Evolutionary conservation across 2,797 vertebrate genomes (phyloP), one percentile per base, ranked within the genome.

Genomic region (Sebastes vulpes): DNA sequence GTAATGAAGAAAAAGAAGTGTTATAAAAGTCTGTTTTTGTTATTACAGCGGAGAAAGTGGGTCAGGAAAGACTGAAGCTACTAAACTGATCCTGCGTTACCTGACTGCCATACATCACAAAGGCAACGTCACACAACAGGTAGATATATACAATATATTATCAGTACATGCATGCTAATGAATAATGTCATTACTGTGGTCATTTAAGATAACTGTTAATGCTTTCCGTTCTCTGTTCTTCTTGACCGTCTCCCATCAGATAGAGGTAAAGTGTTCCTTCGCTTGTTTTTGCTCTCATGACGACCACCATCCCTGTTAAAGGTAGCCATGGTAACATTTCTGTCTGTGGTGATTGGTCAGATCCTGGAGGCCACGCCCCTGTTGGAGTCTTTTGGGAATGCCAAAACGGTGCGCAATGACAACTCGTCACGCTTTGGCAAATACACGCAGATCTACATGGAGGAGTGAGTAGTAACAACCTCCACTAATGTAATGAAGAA

Each of bases 391-490:
- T 99, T 99, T 28, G 98, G 98, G 83, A 99, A 99, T 0, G 98
- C 98, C 97, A 99, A 99, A 97, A 99, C 98, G 0, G 98, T 99
- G 87, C 96, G 98, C 87, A 99, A 99, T 0, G 97, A 99, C 92
- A 99, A 99, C 92, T 99, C 98, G 84, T 99, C 98, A 89, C 97
- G 98, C 92, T 99, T 99, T 87, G 98, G 98, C 94, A 99, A 99
- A 93, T 98, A 98, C 72, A 96, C 98, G 42, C 97, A 99, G 93
- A 96, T 99, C 94, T 99, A 96, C 95, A 95, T 99, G 95, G 97
- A 98, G 84, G 96, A 97, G 98, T 99, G 84, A 98, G 98, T 97
- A 61, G 0, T 29, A 7, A 66, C n/a, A 42, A 1, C 31, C 29
- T 61, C 1, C 6, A 25, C 12, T 6, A 28, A 56, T 35, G 18